Evolutionary conservation across 2,797 vertebrate species (phyloP).

Genomic region (Coregonus suidteri): DNA sequence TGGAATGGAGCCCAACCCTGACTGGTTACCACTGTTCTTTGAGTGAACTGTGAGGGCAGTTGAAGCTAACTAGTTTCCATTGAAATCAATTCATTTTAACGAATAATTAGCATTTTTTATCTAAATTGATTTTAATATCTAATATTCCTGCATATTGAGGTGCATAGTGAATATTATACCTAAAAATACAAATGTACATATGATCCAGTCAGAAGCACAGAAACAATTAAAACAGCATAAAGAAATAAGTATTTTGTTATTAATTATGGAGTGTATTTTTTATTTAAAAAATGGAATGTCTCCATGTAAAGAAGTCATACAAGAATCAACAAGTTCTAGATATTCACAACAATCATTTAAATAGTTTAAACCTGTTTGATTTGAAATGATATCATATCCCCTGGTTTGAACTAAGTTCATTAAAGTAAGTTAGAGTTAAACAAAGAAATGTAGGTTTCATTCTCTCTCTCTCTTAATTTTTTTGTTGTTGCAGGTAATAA

Average conservation of each 20-base stretch:
- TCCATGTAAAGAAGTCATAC: neutral
- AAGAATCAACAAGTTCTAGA: neutral
- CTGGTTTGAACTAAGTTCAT: neutral
- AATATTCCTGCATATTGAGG: neutral
- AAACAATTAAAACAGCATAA: neutral
- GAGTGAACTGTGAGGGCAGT: neutral
- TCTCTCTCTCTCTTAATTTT: neutral
- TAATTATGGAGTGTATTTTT: neutral
- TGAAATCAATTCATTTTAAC: neutral
- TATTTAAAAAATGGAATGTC: neutral
- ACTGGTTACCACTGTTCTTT: neutral
- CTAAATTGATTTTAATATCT: neutral
- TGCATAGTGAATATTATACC: neutral
- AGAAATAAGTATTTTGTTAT: neutral
- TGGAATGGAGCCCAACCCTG: neutral
- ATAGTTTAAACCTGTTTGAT: neutral
- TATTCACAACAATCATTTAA: neutral
- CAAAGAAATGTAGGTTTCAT: neutral
- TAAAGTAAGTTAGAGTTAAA: neutral
- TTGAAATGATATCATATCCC: neutral
- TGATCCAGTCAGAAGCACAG: neutral
- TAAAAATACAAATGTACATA: neutral
- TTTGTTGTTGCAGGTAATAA: too few species aligned
- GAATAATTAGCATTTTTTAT: neutral
- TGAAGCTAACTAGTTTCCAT: neutral